A percentile compares a stretch with the other conserved stretches of the same genome.
Evolutionary conservation across 30 jellyfish, hydroid and myxozoan species (phyloP).

Genomic region (Pseudorhiza aurosa): DNA sequence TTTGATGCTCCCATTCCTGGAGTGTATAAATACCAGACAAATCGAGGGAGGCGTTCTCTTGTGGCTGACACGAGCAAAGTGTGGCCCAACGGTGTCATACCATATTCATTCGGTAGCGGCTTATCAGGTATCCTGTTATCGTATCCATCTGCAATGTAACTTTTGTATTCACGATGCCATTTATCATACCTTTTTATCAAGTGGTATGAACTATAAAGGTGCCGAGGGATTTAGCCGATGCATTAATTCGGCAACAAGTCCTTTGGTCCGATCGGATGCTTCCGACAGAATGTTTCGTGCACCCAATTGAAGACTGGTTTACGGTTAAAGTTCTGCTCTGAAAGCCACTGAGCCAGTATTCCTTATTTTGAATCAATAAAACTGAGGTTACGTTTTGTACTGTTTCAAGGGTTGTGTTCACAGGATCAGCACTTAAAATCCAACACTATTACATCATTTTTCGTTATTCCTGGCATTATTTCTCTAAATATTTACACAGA

Average conservation of each 20-base stretch:
- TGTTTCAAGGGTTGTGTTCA: not conserved
- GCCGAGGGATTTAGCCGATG: too few relatives aligned
- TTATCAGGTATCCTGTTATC: conserved; percentile 64
- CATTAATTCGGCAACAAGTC: too few relatives aligned
- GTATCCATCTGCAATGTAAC: too few relatives aligned
- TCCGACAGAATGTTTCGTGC: too few relatives aligned
- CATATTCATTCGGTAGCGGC: conserved; percentile 58
- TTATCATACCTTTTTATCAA: not conserved
- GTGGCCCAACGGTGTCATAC: conserved; percentile 87
- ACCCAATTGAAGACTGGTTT: too few relatives aligned
- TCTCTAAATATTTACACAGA: not conserved
- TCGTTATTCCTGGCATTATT: not conserved
- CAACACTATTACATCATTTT: not conserved
- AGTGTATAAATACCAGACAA: conserved; percentile 40
- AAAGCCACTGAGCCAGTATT: too few relatives aligned
- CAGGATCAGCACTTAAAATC: not conserved
- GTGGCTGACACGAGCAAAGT: conserved; percentile 51
- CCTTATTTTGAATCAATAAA: too few relatives aligned
- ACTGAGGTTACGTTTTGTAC: too few relatives aligned
- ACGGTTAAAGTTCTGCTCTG: too few relatives aligned
- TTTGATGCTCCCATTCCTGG: conserved; percentile 94
- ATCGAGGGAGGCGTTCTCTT: conserved; percentile 76
- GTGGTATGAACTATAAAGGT: not conserved
- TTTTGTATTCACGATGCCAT: not conserved
- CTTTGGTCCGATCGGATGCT: too few relatives aligned